phyloP scores from a whole-genome alignment of 2,888 invertebrate species.

The Drosophila neotestacea region DNA sequence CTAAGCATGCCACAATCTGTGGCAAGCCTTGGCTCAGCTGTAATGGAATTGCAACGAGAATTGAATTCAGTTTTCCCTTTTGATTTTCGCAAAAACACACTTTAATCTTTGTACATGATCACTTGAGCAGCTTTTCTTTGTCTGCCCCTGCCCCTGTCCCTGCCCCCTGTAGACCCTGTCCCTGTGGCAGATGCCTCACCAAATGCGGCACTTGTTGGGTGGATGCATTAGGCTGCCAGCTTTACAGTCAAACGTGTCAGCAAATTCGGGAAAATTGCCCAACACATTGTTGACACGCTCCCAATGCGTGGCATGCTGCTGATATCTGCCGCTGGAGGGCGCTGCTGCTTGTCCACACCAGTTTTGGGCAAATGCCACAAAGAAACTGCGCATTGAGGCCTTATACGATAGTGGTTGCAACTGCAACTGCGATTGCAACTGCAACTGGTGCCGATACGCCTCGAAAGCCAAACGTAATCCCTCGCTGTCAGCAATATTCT shows the following conservation, averaged over 20 bases:
- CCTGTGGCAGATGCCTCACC: conserved; percentile 53
- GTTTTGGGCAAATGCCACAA: conserved; percentile 81
- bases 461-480: conserved; percentile 80
- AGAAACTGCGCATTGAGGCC: conserved; percentile 57
- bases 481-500: conserved; percentile 83
- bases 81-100: background rate
- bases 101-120: conserved; percentile 9
- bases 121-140: background rate
- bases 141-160: too few species aligned
- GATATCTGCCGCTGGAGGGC: conserved; percentile 5
- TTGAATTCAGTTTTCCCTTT: background rate
- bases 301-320: conserved; percentile 70
- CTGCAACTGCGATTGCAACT: conserved; percentile 21
- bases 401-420: conserved; percentile 12
- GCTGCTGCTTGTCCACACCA: conserved; percentile 73
- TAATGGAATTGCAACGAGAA: background rate
- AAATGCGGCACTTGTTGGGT: conserved; percentile 80
- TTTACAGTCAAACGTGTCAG: conserved; percentile 70
- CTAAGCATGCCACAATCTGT: background rate
- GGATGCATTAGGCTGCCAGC: conserved; percentile 76
- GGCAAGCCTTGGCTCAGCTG: background rate
- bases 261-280: conserved; percentile 79
- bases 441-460: conserved; percentile 43
- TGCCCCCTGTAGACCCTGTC: too few species aligned
- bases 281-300: conserved; percentile 82